Evolutionary conservation across 2,888 invertebrate species (phyloP).

Genomic region (Graphium colonna): DNA sequence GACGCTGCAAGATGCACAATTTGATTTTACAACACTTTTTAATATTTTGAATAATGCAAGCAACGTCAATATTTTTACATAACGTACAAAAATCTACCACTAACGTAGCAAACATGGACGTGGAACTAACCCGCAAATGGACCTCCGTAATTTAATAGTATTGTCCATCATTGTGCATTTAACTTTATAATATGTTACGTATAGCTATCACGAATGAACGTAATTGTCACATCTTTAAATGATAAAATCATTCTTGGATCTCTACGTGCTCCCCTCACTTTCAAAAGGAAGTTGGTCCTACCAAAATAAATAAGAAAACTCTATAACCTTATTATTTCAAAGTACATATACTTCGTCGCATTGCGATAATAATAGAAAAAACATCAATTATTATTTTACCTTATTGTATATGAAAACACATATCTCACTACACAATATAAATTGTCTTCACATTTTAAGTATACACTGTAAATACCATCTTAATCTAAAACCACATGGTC

Average conservation of each 20-base stretch:
- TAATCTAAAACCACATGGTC: slow-evolving; percentile 33
- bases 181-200: slow-evolving; percentile 51
- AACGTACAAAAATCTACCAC: slow-evolving; percentile 62
- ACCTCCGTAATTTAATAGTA: slow-evolving; percentile 69
- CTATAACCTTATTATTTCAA: slow-evolving; percentile 5
- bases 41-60: slow-evolving; percentile 34
- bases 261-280: slow-evolving; percentile 8
- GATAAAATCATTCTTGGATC: slow-evolving; percentile 17
- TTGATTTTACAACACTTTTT: slow-evolving; percentile 8
- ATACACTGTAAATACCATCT: slow-evolving; percentile 48
- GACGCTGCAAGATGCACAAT: slow-evolving; percentile 8
- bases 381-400: slow-evolving; percentile 49
- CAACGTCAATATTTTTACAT: slow-evolving; percentile 45
- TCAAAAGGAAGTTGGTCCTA: slow-evolving; percentile 52
- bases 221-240: slow-evolving; percentile 26
- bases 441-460: slow-evolving; percentile 34
- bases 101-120: slow-evolving; percentile 63
- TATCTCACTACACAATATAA: slow-evolving; percentile 42
- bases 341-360: slow-evolving; percentile 6
- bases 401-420: slow-evolving; percentile 67
- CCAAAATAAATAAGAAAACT: slow-evolving; percentile 33
- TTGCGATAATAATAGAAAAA: slow-evolving; percentile 38
- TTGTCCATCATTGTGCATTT: slow-evolving; percentile 77
- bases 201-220: slow-evolving; percentile 65
- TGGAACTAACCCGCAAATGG: slow-evolving; percentile 66